phyloP scores from a whole-genome alignment of 2,797 vertebrate species.

The Typhlichthys eigenmanni region DNA sequence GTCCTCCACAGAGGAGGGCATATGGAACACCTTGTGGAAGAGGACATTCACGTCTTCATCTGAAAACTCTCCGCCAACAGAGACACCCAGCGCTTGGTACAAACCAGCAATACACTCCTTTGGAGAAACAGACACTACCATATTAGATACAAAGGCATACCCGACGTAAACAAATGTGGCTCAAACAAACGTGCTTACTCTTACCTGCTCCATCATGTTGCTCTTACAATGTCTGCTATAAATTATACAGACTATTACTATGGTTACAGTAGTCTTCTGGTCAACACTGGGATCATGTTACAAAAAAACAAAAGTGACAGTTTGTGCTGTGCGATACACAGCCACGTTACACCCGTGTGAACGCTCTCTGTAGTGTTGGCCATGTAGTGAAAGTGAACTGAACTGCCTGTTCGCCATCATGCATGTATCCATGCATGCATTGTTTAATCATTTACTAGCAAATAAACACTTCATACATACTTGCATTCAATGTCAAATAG shows the following conservation, averaged over 20 bases:
- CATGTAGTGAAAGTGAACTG: not conserved
- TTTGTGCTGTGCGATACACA: constrained; percentile 43
- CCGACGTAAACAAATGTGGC: not conserved
- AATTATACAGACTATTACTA: constrained; percentile 68
- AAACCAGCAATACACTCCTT: constrained; percentile 50
- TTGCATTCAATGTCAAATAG: too few relatives aligned
- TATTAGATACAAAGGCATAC: constrained; percentile 15
- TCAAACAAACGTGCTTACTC: constrained; percentile 14
- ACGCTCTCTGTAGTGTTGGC: not conserved
- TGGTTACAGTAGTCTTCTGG: constrained; percentile 52
- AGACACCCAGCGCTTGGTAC: constrained; percentile 45
- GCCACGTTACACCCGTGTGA: constrained; percentile 27
- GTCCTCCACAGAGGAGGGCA: constrained; percentile 47
- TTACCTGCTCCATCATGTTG: constrained; percentile 70
- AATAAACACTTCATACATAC: too few relatives aligned
- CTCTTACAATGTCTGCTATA: constrained; percentile 44
- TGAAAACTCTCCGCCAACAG: constrained; percentile 62
- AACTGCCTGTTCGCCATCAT: not conserved
- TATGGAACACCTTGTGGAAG: constrained; percentile 67
- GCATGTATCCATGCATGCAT: too few relatives aligned
- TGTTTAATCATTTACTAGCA: too few relatives aligned
- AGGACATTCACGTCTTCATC: constrained; percentile 59
- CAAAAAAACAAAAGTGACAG: constrained; percentile 56
- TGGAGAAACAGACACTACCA: not conserved
- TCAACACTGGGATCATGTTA: constrained; percentile 62